These are phyloP conservation scores for Crotalus tigris DNA, from an alignment of 2,113 vertebrate genomes.

Conservation along the genomic window DNA sequence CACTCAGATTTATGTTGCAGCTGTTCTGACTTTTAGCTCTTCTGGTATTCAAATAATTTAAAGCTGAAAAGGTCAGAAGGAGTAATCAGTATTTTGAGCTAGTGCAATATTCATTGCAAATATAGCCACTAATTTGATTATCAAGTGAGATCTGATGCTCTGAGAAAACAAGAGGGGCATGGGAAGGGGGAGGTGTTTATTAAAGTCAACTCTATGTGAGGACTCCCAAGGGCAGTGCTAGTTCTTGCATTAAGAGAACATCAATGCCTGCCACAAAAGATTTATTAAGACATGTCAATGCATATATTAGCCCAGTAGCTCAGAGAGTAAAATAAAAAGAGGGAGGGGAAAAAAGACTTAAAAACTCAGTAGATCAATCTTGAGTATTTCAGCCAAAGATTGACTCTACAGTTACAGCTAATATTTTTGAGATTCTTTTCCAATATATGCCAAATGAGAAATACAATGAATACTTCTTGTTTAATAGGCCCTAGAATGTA, in stretches of 20 bases:
- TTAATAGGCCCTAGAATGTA: neutral
- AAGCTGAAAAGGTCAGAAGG: neutral
- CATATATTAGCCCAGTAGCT: neutral
- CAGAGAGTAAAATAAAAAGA: neutral
- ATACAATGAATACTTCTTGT: neutral
- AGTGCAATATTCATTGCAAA: constrained; percentile 1
- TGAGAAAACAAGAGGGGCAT: neutral
- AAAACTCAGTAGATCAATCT: neutral
- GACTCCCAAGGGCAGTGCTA: neutral
- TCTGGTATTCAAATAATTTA: neutral
- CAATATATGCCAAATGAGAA: neutral
- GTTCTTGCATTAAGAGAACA: neutral
- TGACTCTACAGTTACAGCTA: neutral
- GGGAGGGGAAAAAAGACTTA: neutral
- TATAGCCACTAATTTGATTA: neutral
- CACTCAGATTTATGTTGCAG: neutral
- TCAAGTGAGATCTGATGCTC: neutral
- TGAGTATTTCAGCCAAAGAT: neutral
- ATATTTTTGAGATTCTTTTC: neutral
- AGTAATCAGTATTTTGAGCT: neutral
- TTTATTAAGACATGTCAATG: neutral
- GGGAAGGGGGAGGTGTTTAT: constrained; percentile 53
- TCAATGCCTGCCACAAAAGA: neutral
- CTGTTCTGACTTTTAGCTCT: neutral
- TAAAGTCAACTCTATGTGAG: constrained; percentile 31